These are phyloP conservation scores for Hirtodrosophila alboralis DNA, from an alignment of 2,888 invertebrate species.

Conservation along the genomic window DNA sequence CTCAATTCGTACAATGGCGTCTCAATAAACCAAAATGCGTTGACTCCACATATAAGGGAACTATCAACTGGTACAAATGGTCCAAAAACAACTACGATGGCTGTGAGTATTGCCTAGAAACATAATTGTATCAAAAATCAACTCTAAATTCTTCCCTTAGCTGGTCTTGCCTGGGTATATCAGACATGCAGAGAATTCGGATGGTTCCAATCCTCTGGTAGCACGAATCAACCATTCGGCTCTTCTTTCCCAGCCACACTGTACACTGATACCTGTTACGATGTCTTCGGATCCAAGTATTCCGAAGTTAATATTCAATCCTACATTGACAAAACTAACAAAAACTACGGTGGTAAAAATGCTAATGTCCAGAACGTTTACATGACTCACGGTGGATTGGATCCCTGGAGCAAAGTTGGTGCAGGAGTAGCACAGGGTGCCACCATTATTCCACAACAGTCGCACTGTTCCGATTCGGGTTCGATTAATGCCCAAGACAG, in stretches of 20 bases:
- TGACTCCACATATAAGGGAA: slow-evolving; percentile 45
- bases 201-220: slow-evolving; percentile 90
- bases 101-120: slow-evolving; percentile 31
- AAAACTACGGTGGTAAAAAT: slow-evolving; percentile 83
- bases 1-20: slow-evolving; percentile 55
- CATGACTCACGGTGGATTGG: slow-evolving; percentile 85
- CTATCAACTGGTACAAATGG: slow-evolving; percentile 57
- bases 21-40: slow-evolving; percentile 50
- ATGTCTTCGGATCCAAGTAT: slow-evolving; percentile 57
- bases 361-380: slow-evolving; percentile 85
- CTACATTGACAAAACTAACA: slow-evolving; percentile 82
- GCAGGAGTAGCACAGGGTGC: slow-evolving; percentile 62
- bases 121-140: background rate
- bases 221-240: slow-evolving; percentile 85
- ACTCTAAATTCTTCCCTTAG: slow-evolving; percentile 83
- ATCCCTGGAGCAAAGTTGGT: slow-evolving; percentile 86
- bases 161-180: slow-evolving; percentile 88
- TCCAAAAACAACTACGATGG: slow-evolving; percentile 48
- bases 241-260: slow-evolving; percentile 67
- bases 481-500: slow-evolving; percentile 73
- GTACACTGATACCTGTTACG: slow-evolving; percentile 60
- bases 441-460: slow-evolving; percentile 65
- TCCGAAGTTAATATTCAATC: slow-evolving; percentile 36
- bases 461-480: slow-evolving; percentile 77
- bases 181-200: slow-evolving; percentile 94